A percentile compares a stretch with the other conserved stretches of the same genome.
phyloP scores from a whole-genome alignment of 2,888 invertebrate species.

The Drosophila monieri region DNA sequence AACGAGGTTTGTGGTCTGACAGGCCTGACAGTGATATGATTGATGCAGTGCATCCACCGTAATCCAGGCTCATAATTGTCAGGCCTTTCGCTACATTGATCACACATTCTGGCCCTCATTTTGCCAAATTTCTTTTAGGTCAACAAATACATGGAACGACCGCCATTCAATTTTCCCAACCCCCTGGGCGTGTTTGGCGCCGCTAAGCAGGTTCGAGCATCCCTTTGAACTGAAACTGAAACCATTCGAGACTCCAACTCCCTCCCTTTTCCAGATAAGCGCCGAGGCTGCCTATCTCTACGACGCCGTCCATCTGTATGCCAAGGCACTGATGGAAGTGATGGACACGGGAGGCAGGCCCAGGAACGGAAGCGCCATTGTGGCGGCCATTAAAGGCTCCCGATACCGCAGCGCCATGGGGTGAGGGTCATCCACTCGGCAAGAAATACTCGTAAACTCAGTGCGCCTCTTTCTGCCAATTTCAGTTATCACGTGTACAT shows the following conservation, averaged over 20 bases:
- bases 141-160: slow-evolving; percentile 91
- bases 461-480: slow-evolving; percentile 26
- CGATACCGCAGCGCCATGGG: slow-evolving; percentile 94
- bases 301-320: slow-evolving; percentile 96
- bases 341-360: slow-evolving; percentile 88
- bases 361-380: slow-evolving; percentile 92
- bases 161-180: slow-evolving; percentile 95
- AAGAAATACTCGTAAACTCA: slow-evolving; percentile 20
- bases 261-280: slow-evolving; percentile 87
- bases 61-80: slow-evolving; percentile 32
- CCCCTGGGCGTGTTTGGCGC: slow-evolving; percentile 90
- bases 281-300: slow-evolving; percentile 96
- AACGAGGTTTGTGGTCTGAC: slow-evolving; percentile 75
- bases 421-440: slow-evolving; percentile 84
- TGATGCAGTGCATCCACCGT: slow-evolving; percentile 29
- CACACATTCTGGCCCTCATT: slow-evolving; percentile 27
- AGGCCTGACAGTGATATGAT: slow-evolving; percentile 35
- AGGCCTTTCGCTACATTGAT: slow-evolving; percentile 30
- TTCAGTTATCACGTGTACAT: slow-evolving; percentile 94
- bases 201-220: slow-evolving; percentile 87
- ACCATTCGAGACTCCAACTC: slow-evolving; percentile 4
- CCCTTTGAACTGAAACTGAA: slow-evolving; percentile 8
- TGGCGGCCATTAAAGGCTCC: slow-evolving; percentile 90
- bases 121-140: slow-evolving; percentile 85
- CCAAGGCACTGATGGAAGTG: slow-evolving; percentile 90